A percentile compares a stretch with the other conserved stretches of the same genome.
These are phyloP conservation scores for Brachyptera putata DNA, from an alignment of 2,888 invertebrate genomes.

Conservation along the genomic window DNA sequence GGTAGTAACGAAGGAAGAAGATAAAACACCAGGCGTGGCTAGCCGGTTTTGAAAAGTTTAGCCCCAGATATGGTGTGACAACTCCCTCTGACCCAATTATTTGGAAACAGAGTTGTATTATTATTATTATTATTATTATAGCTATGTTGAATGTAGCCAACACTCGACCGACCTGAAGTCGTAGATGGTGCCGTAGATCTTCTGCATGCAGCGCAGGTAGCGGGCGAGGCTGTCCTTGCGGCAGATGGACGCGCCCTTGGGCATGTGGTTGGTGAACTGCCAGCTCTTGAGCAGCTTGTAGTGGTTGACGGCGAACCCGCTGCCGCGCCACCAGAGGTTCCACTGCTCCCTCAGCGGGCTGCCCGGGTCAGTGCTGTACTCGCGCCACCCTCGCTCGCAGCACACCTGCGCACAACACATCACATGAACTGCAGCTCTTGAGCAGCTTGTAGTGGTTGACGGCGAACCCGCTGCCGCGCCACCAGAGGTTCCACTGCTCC, in stretches of 20 bases:
- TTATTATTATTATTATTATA: too few relatives aligned
- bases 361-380: constrained; percentile 58
- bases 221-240: constrained; percentile 76
- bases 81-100: too few relatives aligned
- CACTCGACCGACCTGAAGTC: constrained; percentile 77
- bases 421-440: constrained; percentile 70
- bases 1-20: too few relatives aligned
- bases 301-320: constrained; percentile 65
- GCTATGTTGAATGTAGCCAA: too few relatives aligned
- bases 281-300: constrained; percentile 64
- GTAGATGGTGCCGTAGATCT: constrained; percentile 74
- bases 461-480: constrained; percentile 73
- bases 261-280: constrained; percentile 83
- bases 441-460: constrained; percentile 61
- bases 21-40: too few relatives aligned
- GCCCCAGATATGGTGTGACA: too few relatives aligned
- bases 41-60: too few relatives aligned
- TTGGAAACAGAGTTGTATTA: too few relatives aligned
- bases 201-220: constrained; percentile 73
- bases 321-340: constrained; percentile 83
- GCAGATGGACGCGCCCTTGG: constrained; percentile 78
- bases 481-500: constrained; percentile 82
- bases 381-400: constrained; percentile 68
- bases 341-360: constrained; percentile 58
- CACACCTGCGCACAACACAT: constrained; percentile 43